These are phyloP conservation scores for Australoheros scitulus DNA, from an alignment of 2,113 vertebrate species.

Conservation along the genomic window DNA sequence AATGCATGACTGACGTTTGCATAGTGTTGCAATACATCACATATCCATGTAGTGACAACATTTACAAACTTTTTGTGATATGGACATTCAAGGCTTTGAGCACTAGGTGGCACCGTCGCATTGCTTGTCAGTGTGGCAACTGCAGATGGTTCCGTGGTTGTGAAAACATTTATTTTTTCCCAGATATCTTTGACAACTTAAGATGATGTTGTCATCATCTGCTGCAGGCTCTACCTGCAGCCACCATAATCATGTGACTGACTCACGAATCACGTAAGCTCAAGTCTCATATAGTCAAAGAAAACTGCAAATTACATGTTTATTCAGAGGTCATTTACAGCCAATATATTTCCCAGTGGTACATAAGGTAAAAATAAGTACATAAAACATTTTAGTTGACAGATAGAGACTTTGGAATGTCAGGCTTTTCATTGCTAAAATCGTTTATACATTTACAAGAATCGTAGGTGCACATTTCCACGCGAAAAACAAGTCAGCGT, in stretches of 20 bases:
- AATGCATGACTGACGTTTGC: background rate
- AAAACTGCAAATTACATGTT: slow-evolving; percentile 62
- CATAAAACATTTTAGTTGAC: slow-evolving; percentile 69
- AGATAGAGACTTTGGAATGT: slow-evolving; percentile 72
- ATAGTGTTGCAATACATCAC: background rate
- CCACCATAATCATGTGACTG: too few relatives aligned
- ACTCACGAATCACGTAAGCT: background rate
- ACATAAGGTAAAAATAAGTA: slow-evolving; percentile 73
- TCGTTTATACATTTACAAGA: slow-evolving; percentile 62
- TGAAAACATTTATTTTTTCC: background rate
- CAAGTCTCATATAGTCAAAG: slow-evolving; percentile 13
- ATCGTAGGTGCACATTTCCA: slow-evolving; percentile 36
- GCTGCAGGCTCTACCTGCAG: background rate
- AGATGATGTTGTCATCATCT: background rate
- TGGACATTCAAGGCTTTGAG: background rate
- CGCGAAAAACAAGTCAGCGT: background rate
- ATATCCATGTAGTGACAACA: background rate
- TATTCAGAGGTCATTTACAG: slow-evolving; percentile 69
- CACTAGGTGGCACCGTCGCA: slow-evolving; percentile 4
- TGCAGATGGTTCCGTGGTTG: background rate
- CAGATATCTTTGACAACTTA: background rate
- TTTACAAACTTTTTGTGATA: background rate
- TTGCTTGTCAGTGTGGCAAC: background rate
- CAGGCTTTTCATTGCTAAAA: slow-evolving; percentile 62
- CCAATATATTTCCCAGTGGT: slow-evolving; percentile 64